These are phyloP conservation scores for Sepiola atlantica DNA, from an alignment of 2,888 invertebrate species.

Conservation along the genomic window DNA sequence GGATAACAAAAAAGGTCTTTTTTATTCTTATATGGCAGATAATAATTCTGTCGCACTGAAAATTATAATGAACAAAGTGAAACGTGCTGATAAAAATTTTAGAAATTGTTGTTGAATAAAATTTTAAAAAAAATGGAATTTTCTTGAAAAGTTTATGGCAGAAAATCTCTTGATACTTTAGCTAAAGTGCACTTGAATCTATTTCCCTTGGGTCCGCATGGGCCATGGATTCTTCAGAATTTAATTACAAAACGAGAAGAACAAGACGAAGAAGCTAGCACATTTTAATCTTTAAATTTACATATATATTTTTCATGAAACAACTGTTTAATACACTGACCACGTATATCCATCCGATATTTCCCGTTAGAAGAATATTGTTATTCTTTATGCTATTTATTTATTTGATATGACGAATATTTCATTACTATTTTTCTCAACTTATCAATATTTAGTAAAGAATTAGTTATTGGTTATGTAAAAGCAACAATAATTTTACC, in stretches of 20 bases:
- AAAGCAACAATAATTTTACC: too few relatives aligned
- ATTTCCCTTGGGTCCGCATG: background rate
- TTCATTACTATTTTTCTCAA: background rate
- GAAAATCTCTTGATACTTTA: conserved; percentile 32
- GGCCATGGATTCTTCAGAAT: background rate
- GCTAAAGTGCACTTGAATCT: conserved; percentile 32
- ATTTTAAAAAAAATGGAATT: background rate
- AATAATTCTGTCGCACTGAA: background rate
- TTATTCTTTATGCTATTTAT: background rate
- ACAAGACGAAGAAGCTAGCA: background rate
- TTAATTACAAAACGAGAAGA: background rate
- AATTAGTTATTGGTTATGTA: background rate
- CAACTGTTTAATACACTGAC: conserved; percentile 19
- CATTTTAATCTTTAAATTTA: background rate
- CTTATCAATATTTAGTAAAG: background rate
- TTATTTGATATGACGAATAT: background rate
- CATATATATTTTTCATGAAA: background rate
- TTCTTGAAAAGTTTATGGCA: conserved; percentile 32
- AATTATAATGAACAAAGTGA: conserved; percentile 32
- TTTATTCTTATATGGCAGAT: background rate
- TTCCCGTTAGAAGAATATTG: background rate
- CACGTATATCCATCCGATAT: background rate
- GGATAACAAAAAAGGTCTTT: background rate
- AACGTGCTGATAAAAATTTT: background rate
- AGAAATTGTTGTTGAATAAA: background rate